Percentiles rank a stretch among this genome's conserved stretches.
Conservation (phyloP, 1,140 invertebrate species). For the Pseudomyrmex cubaensis region DNA sequence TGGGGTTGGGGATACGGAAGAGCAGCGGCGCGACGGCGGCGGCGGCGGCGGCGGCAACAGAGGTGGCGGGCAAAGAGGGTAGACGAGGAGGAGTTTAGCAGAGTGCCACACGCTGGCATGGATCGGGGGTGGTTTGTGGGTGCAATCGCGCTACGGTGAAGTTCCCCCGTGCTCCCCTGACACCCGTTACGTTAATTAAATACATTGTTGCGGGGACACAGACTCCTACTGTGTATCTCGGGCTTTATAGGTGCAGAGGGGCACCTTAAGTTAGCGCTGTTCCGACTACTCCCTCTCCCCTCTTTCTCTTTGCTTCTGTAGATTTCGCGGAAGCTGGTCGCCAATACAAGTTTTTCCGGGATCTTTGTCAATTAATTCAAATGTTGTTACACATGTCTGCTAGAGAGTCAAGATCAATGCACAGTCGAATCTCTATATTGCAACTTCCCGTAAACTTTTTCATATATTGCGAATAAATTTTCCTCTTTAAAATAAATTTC, state of each 20-base stretch:
- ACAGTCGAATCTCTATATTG: too few relatives aligned
- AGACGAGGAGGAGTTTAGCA: conserved; percentile 68
- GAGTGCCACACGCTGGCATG: conserved; percentile 70
- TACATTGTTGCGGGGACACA: conserved; percentile 85
- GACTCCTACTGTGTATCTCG: conserved; percentile 75
- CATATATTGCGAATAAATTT: too few relatives aligned
- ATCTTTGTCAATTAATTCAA: conserved; percentile 58
- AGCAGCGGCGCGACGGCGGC: conserved; percentile 52
- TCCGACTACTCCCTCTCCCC: conserved; percentile 38
- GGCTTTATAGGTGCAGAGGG: conserved; percentile 78
- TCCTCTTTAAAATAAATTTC: too few relatives aligned
- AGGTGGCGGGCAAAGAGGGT: conserved; percentile 39
- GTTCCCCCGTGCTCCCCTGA: conserved; percentile 77
- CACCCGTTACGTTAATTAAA: conserved; percentile 86
- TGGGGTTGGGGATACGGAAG: conserved; percentile 64
- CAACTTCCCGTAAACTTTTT: too few relatives aligned
- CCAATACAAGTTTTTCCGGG: conserved; percentile 61
- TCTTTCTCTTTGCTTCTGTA: too few relatives aligned
- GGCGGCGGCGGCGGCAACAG: conserved; percentile 43
- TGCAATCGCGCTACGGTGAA: conserved; percentile 81
- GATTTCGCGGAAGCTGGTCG: conserved; percentile 20
- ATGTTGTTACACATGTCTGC: conserved; percentile 62
- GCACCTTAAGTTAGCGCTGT: conserved; percentile 69
- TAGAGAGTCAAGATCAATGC: not conserved
- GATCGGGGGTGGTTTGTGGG: conserved; percentile 78